Evolutionary conservation across 2,113 vertebrate species (phyloP), one percentile per base, ranked within the genome.

Genomic region (Neolamprologus tretocephalus): DNA sequence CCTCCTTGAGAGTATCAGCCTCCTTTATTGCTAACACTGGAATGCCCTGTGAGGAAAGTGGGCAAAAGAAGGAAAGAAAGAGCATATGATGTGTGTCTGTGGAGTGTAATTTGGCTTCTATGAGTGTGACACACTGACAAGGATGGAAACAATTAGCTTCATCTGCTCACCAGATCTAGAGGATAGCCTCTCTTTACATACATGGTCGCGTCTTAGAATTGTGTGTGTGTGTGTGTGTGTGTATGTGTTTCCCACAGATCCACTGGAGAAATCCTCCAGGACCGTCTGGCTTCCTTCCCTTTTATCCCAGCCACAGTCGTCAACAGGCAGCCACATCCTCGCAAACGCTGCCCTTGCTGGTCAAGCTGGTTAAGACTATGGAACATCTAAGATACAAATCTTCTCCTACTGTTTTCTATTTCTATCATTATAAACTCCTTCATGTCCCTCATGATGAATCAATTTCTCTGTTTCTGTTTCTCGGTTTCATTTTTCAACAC

Each of bases 111-210:
- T 47, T 80, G n/a, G 84, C 45, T 93, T 92, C 35, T 57, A 17
- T 51, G 31, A 86, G 55, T 80, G 78, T 80, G 87, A 58, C 81
- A 53, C 63, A 57, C 40, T 47, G 49, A 86, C 13, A 53, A 17
- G 53, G 51, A 63, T 94, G 92, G 93, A 93, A 95, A 53, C 89
- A 88, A 92, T 95, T 93, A 91, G 26, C n/a, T 12, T 83, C 87
- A 93, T 94, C 91, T 95, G 94, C 14, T 87, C 45, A 12, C 35
- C 93, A 95, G 89, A 91, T 89, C 63, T 26, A 4, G 71, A 94
- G 87, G 89, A 89, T 81, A 85, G 75, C 83, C 87, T 84, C 57
- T 90, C 78, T 93, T 92, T 93, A 90, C 87, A 92, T 93, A 83
- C 79, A 81, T 68, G 35, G 42, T 86, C 7, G 1, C 6, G 3